These are phyloP conservation scores for Lontra canadensis DNA, from an alignment of 2,113 vertebrate species.

Conservation along the genomic window DNA sequence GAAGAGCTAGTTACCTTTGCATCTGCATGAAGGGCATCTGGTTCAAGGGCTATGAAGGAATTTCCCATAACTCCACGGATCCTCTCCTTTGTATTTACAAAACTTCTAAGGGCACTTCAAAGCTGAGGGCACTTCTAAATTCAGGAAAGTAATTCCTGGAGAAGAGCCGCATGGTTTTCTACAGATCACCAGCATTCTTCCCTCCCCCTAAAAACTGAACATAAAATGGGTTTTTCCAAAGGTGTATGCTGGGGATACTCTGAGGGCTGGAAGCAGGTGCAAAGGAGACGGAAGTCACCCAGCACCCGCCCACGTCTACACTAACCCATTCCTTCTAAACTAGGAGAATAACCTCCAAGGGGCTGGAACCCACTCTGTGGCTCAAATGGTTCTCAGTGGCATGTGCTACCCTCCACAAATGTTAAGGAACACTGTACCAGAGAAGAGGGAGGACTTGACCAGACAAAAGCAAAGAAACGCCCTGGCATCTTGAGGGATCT, in stretches of 20 bases:
- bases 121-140: neutral
- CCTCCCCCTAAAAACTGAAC: neutral
- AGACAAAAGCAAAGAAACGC: neutral
- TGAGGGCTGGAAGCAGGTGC: neutral
- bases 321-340: neutral
- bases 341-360: neutral
- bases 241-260: neutral
- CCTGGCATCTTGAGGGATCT: neutral
- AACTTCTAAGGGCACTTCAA: neutral
- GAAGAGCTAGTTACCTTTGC: neutral
- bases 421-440: neutral
- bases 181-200: neutral
- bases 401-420: neutral
- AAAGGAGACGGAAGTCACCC: neutral
- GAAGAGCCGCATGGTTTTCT: neutral
- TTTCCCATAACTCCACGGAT: neutral
- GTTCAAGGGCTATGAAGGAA: neutral
- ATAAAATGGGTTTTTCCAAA: neutral
- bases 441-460: neutral
- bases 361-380: neutral
- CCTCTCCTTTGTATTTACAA: neutral
- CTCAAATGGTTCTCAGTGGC: neutral
- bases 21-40: neutral
- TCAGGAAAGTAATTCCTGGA: neutral
- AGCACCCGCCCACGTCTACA: rapidly evolving